phyloP scores from a whole-genome alignment of 2,113 vertebrate genomes.

The Tinamus guttatus region DNA sequence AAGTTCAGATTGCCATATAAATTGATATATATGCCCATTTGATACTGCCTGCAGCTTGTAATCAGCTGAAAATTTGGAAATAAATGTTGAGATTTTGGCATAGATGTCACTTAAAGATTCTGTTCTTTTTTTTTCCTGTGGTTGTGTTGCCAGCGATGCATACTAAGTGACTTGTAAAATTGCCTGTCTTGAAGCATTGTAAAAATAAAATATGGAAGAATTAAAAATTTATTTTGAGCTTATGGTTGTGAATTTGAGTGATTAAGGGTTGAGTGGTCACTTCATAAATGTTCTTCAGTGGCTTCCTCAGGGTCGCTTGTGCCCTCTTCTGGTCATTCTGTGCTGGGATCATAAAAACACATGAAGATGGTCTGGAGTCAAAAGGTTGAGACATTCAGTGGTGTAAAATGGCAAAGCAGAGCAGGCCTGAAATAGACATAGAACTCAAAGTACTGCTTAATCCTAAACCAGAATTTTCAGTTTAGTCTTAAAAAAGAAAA shows the following conservation, averaged over 20 bases:
- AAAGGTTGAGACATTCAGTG: background rate
- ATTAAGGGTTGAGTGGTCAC: background rate
- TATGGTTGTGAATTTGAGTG: constrained; percentile 35
- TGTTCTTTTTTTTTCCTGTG: background rate
- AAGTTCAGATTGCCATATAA: background rate
- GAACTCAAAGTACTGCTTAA: background rate
- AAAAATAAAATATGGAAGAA: constrained; percentile 67
- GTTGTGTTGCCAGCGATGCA: constrained; percentile 38
- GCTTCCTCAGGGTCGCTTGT: background rate
- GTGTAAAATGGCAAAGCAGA: background rate
- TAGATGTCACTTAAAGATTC: background rate
- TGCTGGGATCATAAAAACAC: background rate
- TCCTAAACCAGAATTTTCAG: background rate
- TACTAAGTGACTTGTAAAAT: constrained; percentile 51
- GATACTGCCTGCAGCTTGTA: background rate
- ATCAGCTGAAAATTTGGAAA: background rate
- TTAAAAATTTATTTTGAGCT: constrained; percentile 77
- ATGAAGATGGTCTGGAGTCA: background rate
- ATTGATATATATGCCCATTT: background rate
- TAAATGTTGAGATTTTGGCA: background rate
- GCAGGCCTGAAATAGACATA: background rate
- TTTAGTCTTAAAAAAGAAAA: background rate
- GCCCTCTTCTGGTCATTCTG: background rate
- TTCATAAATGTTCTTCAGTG: background rate
- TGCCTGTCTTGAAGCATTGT: constrained; percentile 51